Conservation (phyloP, 2,888 invertebrate species). For the Cheilosia grossa region DNA sequence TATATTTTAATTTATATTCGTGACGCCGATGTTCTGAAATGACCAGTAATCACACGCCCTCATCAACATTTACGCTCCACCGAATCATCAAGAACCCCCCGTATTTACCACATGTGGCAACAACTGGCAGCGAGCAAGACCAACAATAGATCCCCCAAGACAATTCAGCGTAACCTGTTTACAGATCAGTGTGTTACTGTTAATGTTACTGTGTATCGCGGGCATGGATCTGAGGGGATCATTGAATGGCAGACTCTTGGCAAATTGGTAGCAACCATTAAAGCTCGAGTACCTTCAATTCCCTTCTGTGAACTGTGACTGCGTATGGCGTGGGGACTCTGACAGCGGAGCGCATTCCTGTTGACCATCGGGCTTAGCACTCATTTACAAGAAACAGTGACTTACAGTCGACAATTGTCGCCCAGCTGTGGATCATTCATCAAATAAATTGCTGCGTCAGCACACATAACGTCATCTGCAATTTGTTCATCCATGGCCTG, state of each 20-base stretch:
- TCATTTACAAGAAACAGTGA: conserved; percentile 57
- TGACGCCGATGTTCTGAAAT: conserved; percentile 33
- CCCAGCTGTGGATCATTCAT: conserved; percentile 66
- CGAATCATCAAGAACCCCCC: conserved; percentile 49
- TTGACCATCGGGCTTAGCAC: conserved; percentile 39
- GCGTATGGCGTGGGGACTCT: not conserved
- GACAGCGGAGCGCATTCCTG: conserved; percentile 1
- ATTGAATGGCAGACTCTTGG: conserved; percentile 45
- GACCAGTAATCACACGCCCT: conserved; percentile 40
- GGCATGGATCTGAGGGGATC: conserved; percentile 55
- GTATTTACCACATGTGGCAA: conserved; percentile 23
- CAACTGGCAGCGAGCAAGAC: not conserved
- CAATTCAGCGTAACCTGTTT: conserved; percentile 14
- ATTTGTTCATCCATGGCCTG: conserved; percentile 42
- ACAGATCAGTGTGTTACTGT: conserved; percentile 22
- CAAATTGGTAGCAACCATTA: conserved; percentile 52
- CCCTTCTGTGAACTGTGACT: conserved; percentile 14
- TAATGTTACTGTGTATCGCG: conserved; percentile 23
- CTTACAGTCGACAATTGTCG: conserved; percentile 60
- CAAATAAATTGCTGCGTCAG: conserved; percentile 68
- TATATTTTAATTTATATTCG: conserved; percentile 18
- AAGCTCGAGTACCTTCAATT: conserved; percentile 27
- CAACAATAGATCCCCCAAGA: conserved; percentile 43
- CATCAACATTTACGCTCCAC: conserved; percentile 14
- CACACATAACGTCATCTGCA: conserved; percentile 71